phyloP scores from a whole-genome alignment of 2,888 invertebrate genomes.

The Sesamia inferens region DNA sequence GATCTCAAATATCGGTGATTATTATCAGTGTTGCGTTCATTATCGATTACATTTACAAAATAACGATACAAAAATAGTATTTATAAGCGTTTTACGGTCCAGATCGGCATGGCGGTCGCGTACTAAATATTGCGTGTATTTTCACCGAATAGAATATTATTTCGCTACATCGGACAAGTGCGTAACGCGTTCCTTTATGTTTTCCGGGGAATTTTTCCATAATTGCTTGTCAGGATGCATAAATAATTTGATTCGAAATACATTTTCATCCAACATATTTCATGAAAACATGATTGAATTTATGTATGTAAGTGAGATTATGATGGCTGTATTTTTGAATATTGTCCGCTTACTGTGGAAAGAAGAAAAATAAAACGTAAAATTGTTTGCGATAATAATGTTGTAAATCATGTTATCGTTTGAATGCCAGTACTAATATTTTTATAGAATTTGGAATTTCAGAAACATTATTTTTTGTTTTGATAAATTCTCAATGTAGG shows the following conservation, averaged over 20 bases:
- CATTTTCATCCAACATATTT: slow-evolving; percentile 38
- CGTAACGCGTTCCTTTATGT: slow-evolving; percentile 56
- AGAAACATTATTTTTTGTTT: slow-evolving; percentile 24
- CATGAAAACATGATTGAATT: slow-evolving; percentile 62
- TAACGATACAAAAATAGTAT: slow-evolving; percentile 85
- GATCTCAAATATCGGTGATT: slow-evolving; percentile 49
- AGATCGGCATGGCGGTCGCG: slow-evolving; percentile 80
- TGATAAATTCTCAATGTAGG: slow-evolving; percentile 25
- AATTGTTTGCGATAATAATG: slow-evolving; percentile 46
- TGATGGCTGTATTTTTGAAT: slow-evolving; percentile 55
- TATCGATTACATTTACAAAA: slow-evolving; percentile 75
- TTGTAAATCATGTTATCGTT: slow-evolving; percentile 42
- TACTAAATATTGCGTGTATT: slow-evolving; percentile 71
- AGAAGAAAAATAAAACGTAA: slow-evolving; percentile 40
- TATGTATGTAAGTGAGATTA: slow-evolving; percentile 53
- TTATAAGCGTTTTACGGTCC: slow-evolving; percentile 82
- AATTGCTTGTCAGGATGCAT: slow-evolving; percentile 47
- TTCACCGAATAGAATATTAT: slow-evolving; percentile 65
- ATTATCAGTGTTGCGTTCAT: slow-evolving; percentile 53
- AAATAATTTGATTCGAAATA: slow-evolving; percentile 54
- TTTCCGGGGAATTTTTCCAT: slow-evolving; percentile 61
- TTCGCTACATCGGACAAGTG: slow-evolving; percentile 65
- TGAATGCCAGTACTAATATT: slow-evolving; percentile 14
- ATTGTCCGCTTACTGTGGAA: slow-evolving; percentile 39
- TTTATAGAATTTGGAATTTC: slow-evolving; percentile 16